Evolutionary conservation across 1,140 invertebrate genomes (phyloP), one percentile per base, ranked within the genome.

Genomic region (Achatina immaculata): DNA sequence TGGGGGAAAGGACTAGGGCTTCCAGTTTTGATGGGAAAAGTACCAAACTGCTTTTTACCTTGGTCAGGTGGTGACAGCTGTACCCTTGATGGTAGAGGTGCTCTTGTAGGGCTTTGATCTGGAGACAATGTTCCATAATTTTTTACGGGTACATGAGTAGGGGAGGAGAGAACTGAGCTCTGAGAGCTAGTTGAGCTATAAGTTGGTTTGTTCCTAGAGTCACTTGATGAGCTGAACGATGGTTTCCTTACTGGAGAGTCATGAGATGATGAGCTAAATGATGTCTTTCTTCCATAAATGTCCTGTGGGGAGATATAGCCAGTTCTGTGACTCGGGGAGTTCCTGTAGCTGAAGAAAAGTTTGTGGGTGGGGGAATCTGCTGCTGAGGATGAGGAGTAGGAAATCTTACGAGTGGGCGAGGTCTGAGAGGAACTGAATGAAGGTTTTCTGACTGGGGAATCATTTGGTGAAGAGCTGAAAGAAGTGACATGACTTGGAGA

Each of bases 141-240:
- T 78, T 51, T 83, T 43, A 58, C 78, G 76, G 66, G 66, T 65
- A 51, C 80, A 81, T 82, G 75, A 40, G 78, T 83, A 43, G 68
- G 75, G 69, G 55, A 69, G 43, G 42, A 81, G 55, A 71, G 82
- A 68, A 71, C 71, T 66, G 78, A 83, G 65, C 72, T 80, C 74
- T 81, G 77, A 24, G 80, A 73, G 55, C 80, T 78, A 77, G 81
- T 72, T 71, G 82, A 80, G 65, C 78, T 84, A 78, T 45, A 62
- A 81, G 82, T 68, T 40, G 31, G 38, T 42, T 62, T 31, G 38
- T 84, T 42, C 75, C 74, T 65, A 45, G 66, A 82, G 40, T 77
- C 78, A 55, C 66, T 71, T 31, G 66, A 71, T 0, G 78, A 80
- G 40, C 78, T 80, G 34, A 80, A 80, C 2, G 78, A 80, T 31